Conservation (phyloP, 1,140 invertebrate genomes). For the Sogatella furcifera region DNA sequence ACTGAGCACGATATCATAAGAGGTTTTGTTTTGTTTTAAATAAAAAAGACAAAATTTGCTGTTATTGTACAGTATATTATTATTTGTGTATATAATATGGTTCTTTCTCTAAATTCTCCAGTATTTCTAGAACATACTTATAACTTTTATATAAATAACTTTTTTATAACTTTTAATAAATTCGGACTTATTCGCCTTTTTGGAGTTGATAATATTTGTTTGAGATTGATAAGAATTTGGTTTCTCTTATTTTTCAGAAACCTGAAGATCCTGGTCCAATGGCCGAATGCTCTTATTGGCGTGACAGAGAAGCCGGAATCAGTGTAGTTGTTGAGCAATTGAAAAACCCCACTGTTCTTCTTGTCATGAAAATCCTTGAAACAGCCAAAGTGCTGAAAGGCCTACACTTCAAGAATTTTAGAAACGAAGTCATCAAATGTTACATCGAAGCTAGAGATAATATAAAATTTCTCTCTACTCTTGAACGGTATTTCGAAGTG, state of each 20-base stretch:
- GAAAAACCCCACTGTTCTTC: constrained; percentile 52
- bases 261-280: constrained; percentile 60
- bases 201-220: too few species aligned
- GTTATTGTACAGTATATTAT: too few species aligned
- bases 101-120: too few species aligned
- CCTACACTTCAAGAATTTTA: constrained; percentile 39
- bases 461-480: constrained; percentile 67
- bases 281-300: constrained; percentile 74
- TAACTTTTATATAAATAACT: too few species aligned
- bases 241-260: constrained; percentile 14
- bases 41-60: too few species aligned
- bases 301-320: constrained; percentile 59
- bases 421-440: constrained; percentile 49
- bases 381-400: constrained; percentile 36
- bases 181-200: too few species aligned
- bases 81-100: too few species aligned
- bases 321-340: constrained; percentile 69
- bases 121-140: too few species aligned
- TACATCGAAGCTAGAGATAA: constrained; percentile 76
- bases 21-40: background rate
- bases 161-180: too few species aligned
- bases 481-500: constrained; percentile 70
- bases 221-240: too few species aligned
- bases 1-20: too few species aligned
- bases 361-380: constrained; percentile 46